Evolutionary conservation across 2,797 vertebrate species (phyloP).

Genomic region (Ceyx erithaca): DNA sequence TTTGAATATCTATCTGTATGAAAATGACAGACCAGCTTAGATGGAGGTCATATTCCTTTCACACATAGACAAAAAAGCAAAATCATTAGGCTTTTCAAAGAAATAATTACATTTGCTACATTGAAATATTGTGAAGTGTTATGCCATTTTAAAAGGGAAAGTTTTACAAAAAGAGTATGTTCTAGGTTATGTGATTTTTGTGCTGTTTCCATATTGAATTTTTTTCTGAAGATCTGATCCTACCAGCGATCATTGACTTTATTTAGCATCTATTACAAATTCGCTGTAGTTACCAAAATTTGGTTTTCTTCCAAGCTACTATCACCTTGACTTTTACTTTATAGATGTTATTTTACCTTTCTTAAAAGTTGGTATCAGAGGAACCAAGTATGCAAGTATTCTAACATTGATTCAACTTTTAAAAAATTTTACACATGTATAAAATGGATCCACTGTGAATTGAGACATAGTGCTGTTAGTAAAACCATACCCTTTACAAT

Average conservation of each 20-base stretch:
- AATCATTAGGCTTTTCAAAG: background rate
- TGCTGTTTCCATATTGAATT: background rate
- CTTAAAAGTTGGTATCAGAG: slow-evolving; percentile 8
- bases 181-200: background rate
- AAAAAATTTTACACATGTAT: background rate
- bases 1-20: background rate
- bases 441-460: background rate
- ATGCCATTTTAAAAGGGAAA: background rate
- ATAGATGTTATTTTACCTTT: background rate
- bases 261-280: background rate
- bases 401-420: background rate
- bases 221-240: background rate
- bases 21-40: background rate
- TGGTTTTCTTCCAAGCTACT: background rate
- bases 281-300: background rate
- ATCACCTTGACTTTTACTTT: background rate
- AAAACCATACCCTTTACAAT: background rate
- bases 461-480: background rate
- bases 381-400: slow-evolving; percentile 24
- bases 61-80: background rate
- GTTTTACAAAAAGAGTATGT: background rate
- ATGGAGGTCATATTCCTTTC: background rate
- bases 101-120: background rate
- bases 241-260: background rate
- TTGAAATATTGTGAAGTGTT: background rate